These are phyloP conservation scores for Neoseiulus cucumeris DNA, from an alignment of 1,140 invertebrate species.

Conservation along the genomic window DNA sequence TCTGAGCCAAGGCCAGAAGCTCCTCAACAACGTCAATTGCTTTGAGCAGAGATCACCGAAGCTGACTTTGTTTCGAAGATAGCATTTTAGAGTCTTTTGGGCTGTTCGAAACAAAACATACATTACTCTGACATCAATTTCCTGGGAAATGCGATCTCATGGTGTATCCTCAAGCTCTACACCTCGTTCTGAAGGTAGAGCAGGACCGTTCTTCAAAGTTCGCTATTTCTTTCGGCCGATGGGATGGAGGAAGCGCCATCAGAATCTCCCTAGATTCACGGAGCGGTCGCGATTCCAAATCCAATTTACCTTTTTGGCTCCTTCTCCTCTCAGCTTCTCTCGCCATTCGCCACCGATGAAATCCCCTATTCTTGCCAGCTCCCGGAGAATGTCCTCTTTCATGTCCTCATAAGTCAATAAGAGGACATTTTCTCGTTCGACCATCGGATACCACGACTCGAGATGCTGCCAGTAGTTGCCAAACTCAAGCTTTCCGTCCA, in stretches of 20 bases:
- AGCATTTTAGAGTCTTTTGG: too few relatives aligned
- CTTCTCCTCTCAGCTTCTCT: constrained; percentile 14
- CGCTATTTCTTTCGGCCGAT: too few relatives aligned
- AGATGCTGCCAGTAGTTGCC: constrained; percentile 29
- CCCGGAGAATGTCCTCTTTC: constrained; percentile 11
- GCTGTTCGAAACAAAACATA: too few relatives aligned
- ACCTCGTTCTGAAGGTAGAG: neutral
- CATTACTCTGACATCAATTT: neutral
- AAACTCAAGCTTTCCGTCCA: constrained; percentile 24
- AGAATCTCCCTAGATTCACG: too few relatives aligned
- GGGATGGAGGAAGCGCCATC: too few relatives aligned
- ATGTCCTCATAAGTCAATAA: constrained; percentile 23
- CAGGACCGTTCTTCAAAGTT: neutral
- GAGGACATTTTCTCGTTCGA: constrained; percentile 23
- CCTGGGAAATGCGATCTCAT: neutral
- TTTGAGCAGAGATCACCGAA: too few relatives aligned
- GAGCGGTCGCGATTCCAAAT: neutral
- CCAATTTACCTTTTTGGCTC: neutral
- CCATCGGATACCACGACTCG: constrained; percentile 22
- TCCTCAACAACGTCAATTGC: too few relatives aligned
- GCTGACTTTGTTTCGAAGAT: too few relatives aligned
- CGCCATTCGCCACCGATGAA: constrained; percentile 15
- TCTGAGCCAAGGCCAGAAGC: too few relatives aligned
- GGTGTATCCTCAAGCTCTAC: neutral
- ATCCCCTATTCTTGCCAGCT: neutral